Conservation (phyloP, 2,113 vertebrate species). For the Delphinus delphis region DNA sequence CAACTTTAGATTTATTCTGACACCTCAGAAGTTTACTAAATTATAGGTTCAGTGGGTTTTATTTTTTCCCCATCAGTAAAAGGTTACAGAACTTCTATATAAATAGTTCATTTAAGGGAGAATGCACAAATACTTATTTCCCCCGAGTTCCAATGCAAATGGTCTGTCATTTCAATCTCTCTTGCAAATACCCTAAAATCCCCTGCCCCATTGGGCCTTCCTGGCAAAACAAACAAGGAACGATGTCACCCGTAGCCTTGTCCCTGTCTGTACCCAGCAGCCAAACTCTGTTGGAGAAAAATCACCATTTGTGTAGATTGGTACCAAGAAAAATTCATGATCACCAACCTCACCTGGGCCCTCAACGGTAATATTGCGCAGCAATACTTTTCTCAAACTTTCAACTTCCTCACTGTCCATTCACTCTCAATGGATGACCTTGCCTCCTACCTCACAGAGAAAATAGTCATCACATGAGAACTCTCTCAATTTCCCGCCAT, state of each 20-base stretch:
- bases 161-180: neutral
- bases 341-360: neutral
- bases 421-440: slow-evolving; percentile 26
- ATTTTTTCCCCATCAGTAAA: slow-evolving; percentile 10
- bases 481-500: neutral
- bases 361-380: neutral
- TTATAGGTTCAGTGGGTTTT: neutral
- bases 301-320: neutral
- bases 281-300: neutral
- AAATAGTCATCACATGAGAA: neutral
- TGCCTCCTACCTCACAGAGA: slow-evolving; percentile 16
- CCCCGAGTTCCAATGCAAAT: neutral
- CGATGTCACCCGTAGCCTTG: neutral
- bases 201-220: neutral
- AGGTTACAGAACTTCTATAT: slow-evolving; percentile 1
- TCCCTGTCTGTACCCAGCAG: neutral
- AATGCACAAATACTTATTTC: neutral
- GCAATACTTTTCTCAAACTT: slow-evolving; percentile 27
- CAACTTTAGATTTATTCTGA: slow-evolving; percentile 53
- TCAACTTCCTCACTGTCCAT: neutral
- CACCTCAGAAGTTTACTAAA: slow-evolving; percentile 38
- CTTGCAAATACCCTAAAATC: neutral
- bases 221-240: neutral
- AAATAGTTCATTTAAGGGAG: neutral
- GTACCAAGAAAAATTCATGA: neutral